These are phyloP conservation scores for Limnephilus rhombicus DNA, from an alignment of 2,888 invertebrate genomes.

Conservation along the genomic window DNA sequence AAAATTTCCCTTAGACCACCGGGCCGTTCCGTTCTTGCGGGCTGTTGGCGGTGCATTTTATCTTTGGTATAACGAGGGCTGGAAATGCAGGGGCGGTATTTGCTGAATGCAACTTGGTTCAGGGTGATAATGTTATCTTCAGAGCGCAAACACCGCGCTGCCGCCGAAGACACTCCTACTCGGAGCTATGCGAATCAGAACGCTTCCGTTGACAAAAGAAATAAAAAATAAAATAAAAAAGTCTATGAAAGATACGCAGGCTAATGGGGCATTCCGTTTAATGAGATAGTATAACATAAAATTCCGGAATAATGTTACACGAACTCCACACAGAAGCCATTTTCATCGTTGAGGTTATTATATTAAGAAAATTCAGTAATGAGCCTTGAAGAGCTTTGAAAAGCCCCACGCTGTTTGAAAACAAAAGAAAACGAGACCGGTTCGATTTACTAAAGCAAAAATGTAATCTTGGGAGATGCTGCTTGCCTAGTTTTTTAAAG, in stretches of 20 bases:
- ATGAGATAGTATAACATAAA: not conserved
- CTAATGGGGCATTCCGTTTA: not conserved
- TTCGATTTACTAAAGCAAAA: not conserved
- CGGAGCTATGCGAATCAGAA: not conserved
- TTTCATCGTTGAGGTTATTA: not conserved
- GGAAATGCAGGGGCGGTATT: conserved; percentile 55
- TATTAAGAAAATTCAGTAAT: not conserved
- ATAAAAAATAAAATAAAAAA: not conserved
- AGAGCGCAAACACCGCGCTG: conserved; percentile 10
- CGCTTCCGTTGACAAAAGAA: not conserved
- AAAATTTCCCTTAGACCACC: not conserved
- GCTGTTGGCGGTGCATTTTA: conserved; percentile 50
- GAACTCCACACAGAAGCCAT: not conserved
- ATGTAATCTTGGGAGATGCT: too few species aligned
- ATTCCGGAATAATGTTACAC: not conserved
- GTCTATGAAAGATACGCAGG: not conserved
- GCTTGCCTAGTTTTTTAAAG: too few species aligned
- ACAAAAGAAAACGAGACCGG: too few species aligned
- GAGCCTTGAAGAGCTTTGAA: too few species aligned
- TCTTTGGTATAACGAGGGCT: conserved; percentile 55
- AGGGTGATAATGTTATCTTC: conserved; percentile 30
- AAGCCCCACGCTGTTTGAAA: too few species aligned
- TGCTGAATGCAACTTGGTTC: conserved; percentile 12
- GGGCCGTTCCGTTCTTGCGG: not conserved
- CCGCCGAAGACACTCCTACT: not conserved